Conservation (phyloP, 2,113 vertebrate species). For the Dinomys branickii region DNA sequence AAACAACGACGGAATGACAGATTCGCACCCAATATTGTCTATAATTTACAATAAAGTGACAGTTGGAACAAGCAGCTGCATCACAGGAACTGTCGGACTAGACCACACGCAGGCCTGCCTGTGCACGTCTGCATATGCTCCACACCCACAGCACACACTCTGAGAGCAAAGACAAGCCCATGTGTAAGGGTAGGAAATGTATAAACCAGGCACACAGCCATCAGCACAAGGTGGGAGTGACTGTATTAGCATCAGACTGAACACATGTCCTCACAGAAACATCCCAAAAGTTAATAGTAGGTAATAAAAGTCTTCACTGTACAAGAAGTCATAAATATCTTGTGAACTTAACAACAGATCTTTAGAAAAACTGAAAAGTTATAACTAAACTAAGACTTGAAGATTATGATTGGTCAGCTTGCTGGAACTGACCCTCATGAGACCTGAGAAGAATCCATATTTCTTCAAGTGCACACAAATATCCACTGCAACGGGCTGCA, state of each 20-base stretch:
- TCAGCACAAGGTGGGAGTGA: too few species aligned
- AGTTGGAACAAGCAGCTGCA: background rate
- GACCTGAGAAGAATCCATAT: background rate
- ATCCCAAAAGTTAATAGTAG: background rate
- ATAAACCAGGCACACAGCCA: background rate
- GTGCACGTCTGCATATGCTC: background rate
- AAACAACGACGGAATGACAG: background rate
- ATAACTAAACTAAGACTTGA: background rate
- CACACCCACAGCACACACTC: background rate
- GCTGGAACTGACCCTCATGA: background rate
- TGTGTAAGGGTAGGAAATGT: background rate
- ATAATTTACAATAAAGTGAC: background rate
- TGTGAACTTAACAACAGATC: background rate
- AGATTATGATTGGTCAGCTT: background rate
- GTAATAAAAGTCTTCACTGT: background rate
- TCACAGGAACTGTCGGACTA: background rate
- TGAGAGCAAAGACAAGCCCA: background rate
- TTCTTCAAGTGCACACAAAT: background rate
- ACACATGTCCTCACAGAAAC: background rate
- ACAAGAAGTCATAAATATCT: background rate
- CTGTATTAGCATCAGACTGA: background rate
- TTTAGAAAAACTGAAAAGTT: background rate
- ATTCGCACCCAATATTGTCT: background rate
- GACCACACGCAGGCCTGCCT: background rate
- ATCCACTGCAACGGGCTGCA: background rate